Percentiles rank a stretch among this genome's conserved stretches.
These are phyloP conservation scores for Dendroctonus ponderosae DNA, from an alignment of 1,140 invertebrate genomes.

Conservation along the genomic window DNA sequence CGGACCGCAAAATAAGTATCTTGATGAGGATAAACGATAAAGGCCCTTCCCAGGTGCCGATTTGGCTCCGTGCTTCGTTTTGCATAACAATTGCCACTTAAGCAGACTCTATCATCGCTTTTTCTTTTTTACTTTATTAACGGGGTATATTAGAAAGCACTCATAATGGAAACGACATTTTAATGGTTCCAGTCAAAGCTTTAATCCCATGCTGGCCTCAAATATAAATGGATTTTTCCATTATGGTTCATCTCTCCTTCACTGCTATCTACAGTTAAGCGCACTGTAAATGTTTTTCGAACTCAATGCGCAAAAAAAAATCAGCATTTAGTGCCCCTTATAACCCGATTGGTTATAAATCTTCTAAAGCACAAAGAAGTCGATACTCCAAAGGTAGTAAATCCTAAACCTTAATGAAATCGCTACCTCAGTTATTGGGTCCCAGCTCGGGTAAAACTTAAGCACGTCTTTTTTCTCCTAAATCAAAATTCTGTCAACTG, in stretches of 20 bases:
- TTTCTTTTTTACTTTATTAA: slow-evolving; percentile 50
- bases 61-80: slow-evolving; percentile 47
- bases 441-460: slow-evolving; percentile 28
- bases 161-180: slow-evolving; percentile 44
- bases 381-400: slow-evolving; percentile 22
- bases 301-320: not conserved
- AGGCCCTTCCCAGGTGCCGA: slow-evolving; percentile 48
- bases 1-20: slow-evolving; percentile 43
- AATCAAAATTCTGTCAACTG: slow-evolving; percentile 31
- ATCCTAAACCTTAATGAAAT: slow-evolving; percentile 32
- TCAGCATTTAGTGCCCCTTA: not conserved
- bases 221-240: slow-evolving; percentile 31
- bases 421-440: slow-evolving; percentile 18
- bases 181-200: slow-evolving; percentile 34
- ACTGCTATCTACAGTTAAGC: not conserved
- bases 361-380: slow-evolving; percentile 7
- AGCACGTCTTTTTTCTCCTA: slow-evolving; percentile 34
- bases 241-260: slow-evolving; percentile 11
- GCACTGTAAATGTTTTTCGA: not conserved
- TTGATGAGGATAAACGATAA: slow-evolving; percentile 51
- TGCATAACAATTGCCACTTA: slow-evolving; percentile 51
- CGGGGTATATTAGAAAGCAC: slow-evolving; percentile 51
- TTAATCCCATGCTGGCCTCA: slow-evolving; percentile 20
- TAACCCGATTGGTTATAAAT: slow-evolving; percentile 12
- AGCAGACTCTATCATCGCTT: slow-evolving; percentile 47